phyloP scores from a whole-genome alignment of 2,888 invertebrate genomes.

The Lithophane ornitopus region DNA sequence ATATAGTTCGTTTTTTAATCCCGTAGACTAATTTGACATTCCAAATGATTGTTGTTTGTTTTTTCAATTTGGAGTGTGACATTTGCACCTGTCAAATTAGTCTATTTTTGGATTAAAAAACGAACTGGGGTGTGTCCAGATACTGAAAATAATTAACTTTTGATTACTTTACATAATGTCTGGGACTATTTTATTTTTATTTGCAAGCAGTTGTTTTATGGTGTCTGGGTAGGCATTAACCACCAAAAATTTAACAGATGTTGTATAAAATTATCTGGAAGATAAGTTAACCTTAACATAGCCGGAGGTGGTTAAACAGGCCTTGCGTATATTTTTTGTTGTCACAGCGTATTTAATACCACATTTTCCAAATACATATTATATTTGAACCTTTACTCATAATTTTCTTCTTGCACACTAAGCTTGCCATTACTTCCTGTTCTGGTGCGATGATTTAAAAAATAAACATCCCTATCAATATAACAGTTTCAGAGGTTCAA shows the following conservation, averaged over 20 bases:
- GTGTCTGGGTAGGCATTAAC: not conserved
- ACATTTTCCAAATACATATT: not conserved
- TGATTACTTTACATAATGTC: no score
- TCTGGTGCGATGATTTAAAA: not conserved
- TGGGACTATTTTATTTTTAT: not conserved
- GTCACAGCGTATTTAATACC: not conserved
- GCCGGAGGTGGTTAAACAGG: not conserved
- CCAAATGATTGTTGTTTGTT: no score
- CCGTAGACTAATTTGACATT: no score
- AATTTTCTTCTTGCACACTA: not conserved
- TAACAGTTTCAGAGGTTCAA: constrained; percentile 2
- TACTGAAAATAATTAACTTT: not conserved
- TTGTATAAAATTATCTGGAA: no score
- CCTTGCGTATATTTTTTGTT: not conserved
- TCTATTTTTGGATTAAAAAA: no score
- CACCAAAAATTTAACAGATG: not conserved
- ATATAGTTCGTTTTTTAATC: no score
- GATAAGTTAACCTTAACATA: no score
- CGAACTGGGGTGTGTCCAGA: no score
- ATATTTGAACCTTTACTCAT: not conserved
- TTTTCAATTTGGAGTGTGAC: no score
- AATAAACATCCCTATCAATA: constrained; percentile 4
- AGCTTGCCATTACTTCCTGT: not conserved
- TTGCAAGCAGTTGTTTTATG: not conserved
- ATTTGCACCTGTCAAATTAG: no score